These are phyloP conservation scores for Gastrophysa polygoni DNA, from an alignment of 2,888 invertebrate genomes.

Conservation along the genomic window DNA sequence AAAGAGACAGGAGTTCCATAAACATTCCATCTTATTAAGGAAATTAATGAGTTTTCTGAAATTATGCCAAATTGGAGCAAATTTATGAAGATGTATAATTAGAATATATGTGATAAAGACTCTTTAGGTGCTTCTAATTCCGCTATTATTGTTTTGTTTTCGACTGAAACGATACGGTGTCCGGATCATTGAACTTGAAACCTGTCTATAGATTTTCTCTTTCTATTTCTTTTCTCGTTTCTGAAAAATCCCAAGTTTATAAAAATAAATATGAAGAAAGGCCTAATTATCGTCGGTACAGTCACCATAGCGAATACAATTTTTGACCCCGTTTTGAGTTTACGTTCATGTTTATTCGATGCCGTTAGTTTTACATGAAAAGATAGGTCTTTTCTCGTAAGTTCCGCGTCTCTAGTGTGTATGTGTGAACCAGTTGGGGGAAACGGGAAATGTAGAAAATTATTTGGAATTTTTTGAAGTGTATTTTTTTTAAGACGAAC, in stretches of 20 bases:
- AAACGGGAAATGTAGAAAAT: slow-evolving; percentile 42
- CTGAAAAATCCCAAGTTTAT: slow-evolving; percentile 57
- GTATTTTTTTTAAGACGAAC: slow-evolving; percentile 57
- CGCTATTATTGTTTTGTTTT: slow-evolving; percentile 17
- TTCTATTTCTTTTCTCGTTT: slow-evolving; percentile 56
- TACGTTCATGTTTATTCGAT: slow-evolving; percentile 51
- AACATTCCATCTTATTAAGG: slow-evolving; percentile 15
- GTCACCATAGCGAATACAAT: slow-evolving; percentile 51
- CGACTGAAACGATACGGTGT: slow-evolving; percentile 22
- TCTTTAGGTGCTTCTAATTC: neutral
- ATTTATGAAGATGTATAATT: slow-evolving; percentile 19
- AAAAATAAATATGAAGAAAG: slow-evolving; percentile 60
- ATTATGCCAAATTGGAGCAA: slow-evolving; percentile 17
- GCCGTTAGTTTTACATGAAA: slow-evolving; percentile 55
- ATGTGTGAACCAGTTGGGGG: slow-evolving; percentile 25
- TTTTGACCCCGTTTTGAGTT: slow-evolving; percentile 59
- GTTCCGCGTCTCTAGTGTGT: slow-evolving; percentile 35
- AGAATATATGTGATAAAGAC: slow-evolving; percentile 9
- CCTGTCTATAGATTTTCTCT: slow-evolving; percentile 31
- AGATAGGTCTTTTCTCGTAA: slow-evolving; percentile 42
- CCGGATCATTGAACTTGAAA: slow-evolving; percentile 55
- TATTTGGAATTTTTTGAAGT: slow-evolving; percentile 47
- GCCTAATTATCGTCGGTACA: slow-evolving; percentile 53
- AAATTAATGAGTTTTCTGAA: slow-evolving; percentile 11
- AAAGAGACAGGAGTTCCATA: slow-evolving; percentile 39